Base-by-base conservation (phyloP, 1,140 invertebrate genomes). In the Drosophila persimilis region DNA sequence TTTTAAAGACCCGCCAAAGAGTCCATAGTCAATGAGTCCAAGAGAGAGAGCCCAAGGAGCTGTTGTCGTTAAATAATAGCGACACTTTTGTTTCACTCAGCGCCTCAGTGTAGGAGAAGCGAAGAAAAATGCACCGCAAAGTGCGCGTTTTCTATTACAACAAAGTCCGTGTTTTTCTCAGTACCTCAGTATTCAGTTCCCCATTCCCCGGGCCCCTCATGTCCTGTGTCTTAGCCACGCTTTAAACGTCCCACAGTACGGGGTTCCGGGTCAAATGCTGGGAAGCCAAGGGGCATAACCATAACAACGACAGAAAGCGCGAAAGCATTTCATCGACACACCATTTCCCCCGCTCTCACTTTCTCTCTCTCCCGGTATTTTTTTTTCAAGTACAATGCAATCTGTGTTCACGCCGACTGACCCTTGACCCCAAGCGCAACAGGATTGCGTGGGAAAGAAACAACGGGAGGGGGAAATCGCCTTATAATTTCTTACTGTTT, bases 51-150 rank as follows among this genome's bases (percentile, higher is more conserved):
- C 73, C 73, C 71, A 78, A 83, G 74, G 58, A 83, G 57, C 64
- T 66, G 65, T 67, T 81, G 83, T 65, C 79, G 81, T 78, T 86
- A 81, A 88, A 81, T 88, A 86, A 86, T 75, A 86, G 77, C 83
- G 81, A 88, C 83, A 86, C 77, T 80, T 80, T 81, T 80, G 73
- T 77, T 81, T 80, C 66, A 56, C 50, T 75, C 77, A 80, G 52
- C 56, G 65, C 46, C 65, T 39, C 35, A 13, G 9, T 13, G 35
- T 4, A 13, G 35, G 35, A 39, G 13, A 39, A 39, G 47, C 63
- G 57, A 64, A 60, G 67, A 64, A 73, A 62, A 77, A 70, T 71
- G 73, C 69, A 62, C 66, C 61, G 80, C 81, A 85, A 85, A 80
- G 81, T 85, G 80, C 76, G 63, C 77, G 81, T 73, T 86, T 85